A percentile compares a stretch with the other conserved stretches of the same genome.
These are phyloP conservation scores for Poecilia gillii DNA, from an alignment of 2,797 vertebrate species.

Conservation along the genomic window DNA sequence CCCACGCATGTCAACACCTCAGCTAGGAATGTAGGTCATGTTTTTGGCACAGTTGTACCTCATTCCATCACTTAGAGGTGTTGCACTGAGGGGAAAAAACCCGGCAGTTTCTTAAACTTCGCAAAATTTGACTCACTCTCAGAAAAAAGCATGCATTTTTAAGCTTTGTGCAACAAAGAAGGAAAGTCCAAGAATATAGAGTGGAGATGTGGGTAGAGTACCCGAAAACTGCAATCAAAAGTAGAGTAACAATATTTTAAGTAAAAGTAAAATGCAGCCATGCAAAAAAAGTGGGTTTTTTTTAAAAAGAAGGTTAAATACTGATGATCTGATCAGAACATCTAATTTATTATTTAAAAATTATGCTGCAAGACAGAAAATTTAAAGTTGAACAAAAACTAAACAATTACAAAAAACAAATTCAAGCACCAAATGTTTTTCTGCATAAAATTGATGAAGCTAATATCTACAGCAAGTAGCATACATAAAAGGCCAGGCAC, in stretches of 20 bases:
- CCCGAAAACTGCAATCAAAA: not conserved
- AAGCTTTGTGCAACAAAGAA: constrained; percentile 1
- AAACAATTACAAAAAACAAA: too few species aligned
- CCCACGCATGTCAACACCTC: constrained; percentile 75
- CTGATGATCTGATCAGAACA: not conserved
- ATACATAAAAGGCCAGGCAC: not conserved
- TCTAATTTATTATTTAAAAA: not conserved
- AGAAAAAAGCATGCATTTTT: constrained; percentile 1
- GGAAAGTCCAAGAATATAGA: not conserved
- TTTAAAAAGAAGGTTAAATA: not conserved
- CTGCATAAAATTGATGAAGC: not conserved
- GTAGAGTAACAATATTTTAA: not conserved
- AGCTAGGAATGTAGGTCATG: constrained; percentile 78
- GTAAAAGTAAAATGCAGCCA: not conserved
- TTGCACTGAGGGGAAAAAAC: constrained; percentile 47
- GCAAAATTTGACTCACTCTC: constrained; percentile 19
- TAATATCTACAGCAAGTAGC: not conserved
- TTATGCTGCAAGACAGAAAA: too few species aligned
- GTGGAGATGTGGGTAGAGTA: not conserved
- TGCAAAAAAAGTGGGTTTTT: not conserved
- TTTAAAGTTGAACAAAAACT: too few species aligned
- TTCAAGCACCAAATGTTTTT: not conserved
- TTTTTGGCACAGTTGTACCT: constrained; percentile 69
- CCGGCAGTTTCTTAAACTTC: constrained; percentile 26
- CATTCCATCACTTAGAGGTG: constrained; percentile 62